phyloP scores from a whole-genome alignment of 1,140 invertebrate species.

The Eriocheir sinensis region DNA sequence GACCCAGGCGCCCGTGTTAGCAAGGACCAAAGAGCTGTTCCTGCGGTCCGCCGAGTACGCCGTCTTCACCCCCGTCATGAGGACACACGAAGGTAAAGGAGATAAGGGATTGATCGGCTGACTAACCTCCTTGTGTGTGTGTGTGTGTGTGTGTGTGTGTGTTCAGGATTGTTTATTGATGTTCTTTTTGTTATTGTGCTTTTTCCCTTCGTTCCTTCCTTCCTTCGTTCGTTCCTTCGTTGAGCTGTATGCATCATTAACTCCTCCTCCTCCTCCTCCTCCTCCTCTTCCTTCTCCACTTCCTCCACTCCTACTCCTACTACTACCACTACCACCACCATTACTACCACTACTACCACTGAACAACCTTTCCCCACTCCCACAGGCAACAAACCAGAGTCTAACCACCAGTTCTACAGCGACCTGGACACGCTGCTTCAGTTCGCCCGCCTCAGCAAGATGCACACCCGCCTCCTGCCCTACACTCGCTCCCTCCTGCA shows the following conservation, averaged over 20 bases:
- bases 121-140: no score
- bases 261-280: background rate
- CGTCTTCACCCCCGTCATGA: constrained; percentile 82
- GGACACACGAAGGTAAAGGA: constrained; percentile 81
- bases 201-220: no score
- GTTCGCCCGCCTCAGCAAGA: constrained; percentile 81
- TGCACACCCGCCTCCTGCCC: constrained; percentile 80
- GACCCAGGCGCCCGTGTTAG: constrained; percentile 79
- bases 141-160: no score
- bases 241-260: no score
- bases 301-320: background rate
- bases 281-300: background rate
- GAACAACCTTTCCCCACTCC: background rate
- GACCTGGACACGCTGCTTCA: constrained; percentile 79
- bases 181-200: no score
- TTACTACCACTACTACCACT: background rate
- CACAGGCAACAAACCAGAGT: constrained; percentile 81
- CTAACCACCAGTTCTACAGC: constrained; percentile 81
- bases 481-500: constrained; percentile 79
- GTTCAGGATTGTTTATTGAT: no score
- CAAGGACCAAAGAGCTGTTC: constrained; percentile 81
- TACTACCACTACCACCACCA: background rate
- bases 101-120: background rate
- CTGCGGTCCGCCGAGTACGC: constrained; percentile 82
- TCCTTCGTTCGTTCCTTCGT: no score